phyloP scores from a whole-genome alignment of 2,888 invertebrate genomes.

The Hemaris fuciformis region DNA sequence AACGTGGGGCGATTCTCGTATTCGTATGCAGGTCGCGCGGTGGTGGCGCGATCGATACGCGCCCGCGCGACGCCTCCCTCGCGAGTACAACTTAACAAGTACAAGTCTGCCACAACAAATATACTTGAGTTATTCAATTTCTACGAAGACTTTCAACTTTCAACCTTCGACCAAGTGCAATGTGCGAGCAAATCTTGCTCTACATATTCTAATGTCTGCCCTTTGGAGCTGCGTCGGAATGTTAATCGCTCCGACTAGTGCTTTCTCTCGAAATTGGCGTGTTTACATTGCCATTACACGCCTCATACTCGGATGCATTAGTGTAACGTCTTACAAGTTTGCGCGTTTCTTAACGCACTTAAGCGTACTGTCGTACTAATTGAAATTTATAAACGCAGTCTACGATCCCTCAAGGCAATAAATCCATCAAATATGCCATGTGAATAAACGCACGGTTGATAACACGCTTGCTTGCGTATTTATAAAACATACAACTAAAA shows the following conservation, averaged over 20 bases:
- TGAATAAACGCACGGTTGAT: neutral
- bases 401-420: neutral
- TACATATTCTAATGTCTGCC: conserved; percentile 4
- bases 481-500: neutral
- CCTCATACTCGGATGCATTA: conserved; percentile 17
- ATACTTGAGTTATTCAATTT: conserved; percentile 58
- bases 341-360: neutral
- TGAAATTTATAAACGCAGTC: neutral
- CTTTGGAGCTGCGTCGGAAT: neutral
- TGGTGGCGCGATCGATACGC: conserved; percentile 76
- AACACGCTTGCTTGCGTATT: neutral
- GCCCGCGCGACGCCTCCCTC: conserved; percentile 75
- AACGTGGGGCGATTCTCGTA: conserved; percentile 70
- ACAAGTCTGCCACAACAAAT: conserved; percentile 62
- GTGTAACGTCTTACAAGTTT: neutral
- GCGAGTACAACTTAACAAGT: conserved; percentile 43
- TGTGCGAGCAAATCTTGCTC: conserved; percentile 1
- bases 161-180: conserved; percentile 18
- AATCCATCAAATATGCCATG: neutral
- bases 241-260: neutral
- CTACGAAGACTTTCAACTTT: conserved; percentile 30
- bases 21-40: conserved; percentile 78
- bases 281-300: neutral
- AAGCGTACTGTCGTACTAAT: neutral
- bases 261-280: conserved; percentile 11